Base-by-base conservation (phyloP, 2,113 vertebrate species). In the Catagonus wagneri region DNA sequence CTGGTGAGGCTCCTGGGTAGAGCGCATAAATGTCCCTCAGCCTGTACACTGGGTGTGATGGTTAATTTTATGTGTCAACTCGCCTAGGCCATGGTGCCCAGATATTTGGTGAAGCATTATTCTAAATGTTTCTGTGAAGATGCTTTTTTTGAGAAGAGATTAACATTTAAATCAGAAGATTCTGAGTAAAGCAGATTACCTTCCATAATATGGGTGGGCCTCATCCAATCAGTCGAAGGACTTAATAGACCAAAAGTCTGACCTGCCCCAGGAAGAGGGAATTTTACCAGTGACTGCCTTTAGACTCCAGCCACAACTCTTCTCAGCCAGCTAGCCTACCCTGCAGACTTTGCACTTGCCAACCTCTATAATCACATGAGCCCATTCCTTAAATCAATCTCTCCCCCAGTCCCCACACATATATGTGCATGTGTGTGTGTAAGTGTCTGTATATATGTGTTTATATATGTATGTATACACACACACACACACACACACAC, bases 351-450 rank as follows among this genome's bases (percentile, higher is more conserved):
- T 3, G 22, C 50, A 78, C 60, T 25, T 71, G 8, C 5, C 66
- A 36, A 80, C 50, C 15, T 68, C 25, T 29, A 56, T 20, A 12
- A 2, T 34, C 32, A 13, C 15, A 14, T 50, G 17, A 29, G 1
- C 19, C 79, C 23, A 32, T 44, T 85, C 61, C 36, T 85, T 76
- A 86, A 63, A 52, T 36, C 32, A 56, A 1, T 17, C 22, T 68
- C 44, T 61, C 29, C 3, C 25, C 1, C 72, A 0, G 17, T 4
- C 10, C 11, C 34, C 2, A 19, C 14, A 4, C 12, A 22, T 60
- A 11, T 72, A 0, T 75, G 17, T 27, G 17, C 4, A 32, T 8
- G 20, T 13, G 0, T 72, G 69, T 34, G 50, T 52, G 22, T 68
- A 56, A 14, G 6, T 11, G 13, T 22, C 39, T 7, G 22, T 19